A percentile compares a stretch with the other conserved stretches of the same genome.
These are phyloP conservation scores for Pachyramphus minor DNA, from an alignment of 2,113 vertebrate genomes.

Conservation along the genomic window DNA sequence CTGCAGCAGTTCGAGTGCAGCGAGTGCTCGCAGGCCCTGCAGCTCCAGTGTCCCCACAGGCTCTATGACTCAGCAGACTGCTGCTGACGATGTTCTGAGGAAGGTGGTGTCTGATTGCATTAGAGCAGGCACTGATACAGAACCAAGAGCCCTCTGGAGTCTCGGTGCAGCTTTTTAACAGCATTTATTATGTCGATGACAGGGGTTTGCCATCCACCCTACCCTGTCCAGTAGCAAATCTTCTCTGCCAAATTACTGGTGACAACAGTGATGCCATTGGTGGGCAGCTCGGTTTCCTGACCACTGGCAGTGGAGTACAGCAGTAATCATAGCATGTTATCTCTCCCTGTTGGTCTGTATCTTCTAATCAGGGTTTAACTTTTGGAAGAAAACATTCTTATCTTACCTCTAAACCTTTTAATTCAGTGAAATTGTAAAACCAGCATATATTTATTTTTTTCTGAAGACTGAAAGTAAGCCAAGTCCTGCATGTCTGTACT, in stretches of 20 bases:
- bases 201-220: neutral
- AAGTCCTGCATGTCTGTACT: neutral
- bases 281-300: neutral
- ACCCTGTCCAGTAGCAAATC: neutral
- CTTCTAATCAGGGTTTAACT: neutral
- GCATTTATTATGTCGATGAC: neutral
- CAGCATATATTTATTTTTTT: rapidly evolving
- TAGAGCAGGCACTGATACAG: neutral
- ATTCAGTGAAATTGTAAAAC: neutral
- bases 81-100: neutral
- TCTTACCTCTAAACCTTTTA: neutral
- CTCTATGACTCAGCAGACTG: constrained; percentile 66
- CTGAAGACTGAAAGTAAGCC: neutral
- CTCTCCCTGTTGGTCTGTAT: neutral
- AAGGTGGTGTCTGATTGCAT: constrained; percentile 12
- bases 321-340: neutral
- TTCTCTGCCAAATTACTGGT: neutral
- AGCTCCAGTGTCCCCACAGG: neutral
- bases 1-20: constrained; percentile 28
- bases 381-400: neutral
- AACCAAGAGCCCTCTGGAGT: neutral
- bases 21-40: neutral
- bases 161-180: neutral
- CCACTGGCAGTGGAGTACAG: neutral
- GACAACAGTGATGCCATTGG: constrained; percentile 50